phyloP scores from a whole-genome alignment of 2,888 invertebrate species.

The Laspeyria flexula region DNA sequence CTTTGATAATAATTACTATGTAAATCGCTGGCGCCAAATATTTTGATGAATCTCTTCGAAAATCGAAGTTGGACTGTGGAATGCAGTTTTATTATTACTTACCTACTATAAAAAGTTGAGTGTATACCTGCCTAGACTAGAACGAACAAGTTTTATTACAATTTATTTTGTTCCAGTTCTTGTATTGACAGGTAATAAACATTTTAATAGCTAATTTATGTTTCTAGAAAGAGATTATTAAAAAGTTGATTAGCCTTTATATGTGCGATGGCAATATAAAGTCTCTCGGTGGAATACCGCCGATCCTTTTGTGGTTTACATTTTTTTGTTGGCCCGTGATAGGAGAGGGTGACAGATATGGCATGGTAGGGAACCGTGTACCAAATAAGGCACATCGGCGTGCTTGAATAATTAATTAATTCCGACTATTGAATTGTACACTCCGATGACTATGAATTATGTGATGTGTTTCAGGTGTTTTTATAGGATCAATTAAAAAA shows the following conservation, averaged over 20 bases:
- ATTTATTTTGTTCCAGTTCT: slow-evolving; percentile 27
- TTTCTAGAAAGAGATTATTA: slow-evolving; percentile 13
- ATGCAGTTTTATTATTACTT: slow-evolving; percentile 36
- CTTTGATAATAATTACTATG: slow-evolving; percentile 33
- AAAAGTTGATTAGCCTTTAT: slow-evolving; percentile 27
- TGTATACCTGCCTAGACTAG: background rate
- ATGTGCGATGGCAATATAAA: slow-evolving; percentile 13
- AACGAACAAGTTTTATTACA: slow-evolving; percentile 1
- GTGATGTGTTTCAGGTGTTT: slow-evolving; percentile 3
- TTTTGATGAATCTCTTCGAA: slow-evolving; percentile 34
- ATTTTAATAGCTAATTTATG: slow-evolving; percentile 9
- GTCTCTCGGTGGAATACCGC: slow-evolving; percentile 20
- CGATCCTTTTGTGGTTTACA: slow-evolving; percentile 25
- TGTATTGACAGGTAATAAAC: slow-evolving; percentile 22
- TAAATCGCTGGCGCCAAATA: slow-evolving; percentile 46
- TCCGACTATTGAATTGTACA: slow-evolving; percentile 46
- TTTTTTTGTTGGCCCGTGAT: slow-evolving; percentile 34
- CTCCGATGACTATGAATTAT: slow-evolving; percentile 32
- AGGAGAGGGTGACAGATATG: slow-evolving; percentile 46
- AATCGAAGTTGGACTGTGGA: slow-evolving; percentile 18
- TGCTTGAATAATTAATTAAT: slow-evolving; percentile 57
- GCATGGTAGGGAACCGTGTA: slow-evolving; percentile 24
- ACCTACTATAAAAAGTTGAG: slow-evolving; percentile 12
- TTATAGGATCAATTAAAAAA: background rate
- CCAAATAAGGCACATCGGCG: slow-evolving; percentile 55